Percentiles rank a stretch among this genome's conserved stretches.
Conservation (phyloP, 2,888 invertebrate species). For the Athalia rosae region DNA sequence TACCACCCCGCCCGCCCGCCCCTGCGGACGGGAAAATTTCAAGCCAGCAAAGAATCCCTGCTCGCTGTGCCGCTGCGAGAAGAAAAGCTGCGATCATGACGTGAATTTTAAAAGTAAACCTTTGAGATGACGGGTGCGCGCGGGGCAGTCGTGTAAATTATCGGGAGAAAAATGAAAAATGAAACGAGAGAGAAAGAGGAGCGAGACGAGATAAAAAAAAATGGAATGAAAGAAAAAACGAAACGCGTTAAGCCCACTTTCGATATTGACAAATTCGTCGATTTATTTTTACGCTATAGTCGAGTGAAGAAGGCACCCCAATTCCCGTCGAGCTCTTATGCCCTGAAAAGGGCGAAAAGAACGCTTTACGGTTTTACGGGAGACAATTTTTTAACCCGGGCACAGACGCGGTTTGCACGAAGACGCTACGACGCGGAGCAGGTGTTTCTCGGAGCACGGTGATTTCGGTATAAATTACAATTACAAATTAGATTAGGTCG, state of each 20-base stretch:
- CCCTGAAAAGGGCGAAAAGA: neutral
- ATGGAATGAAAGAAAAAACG: neutral
- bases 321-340: neutral
- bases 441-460: constrained; percentile 42
- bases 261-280: constrained; percentile 40
- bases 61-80: constrained; percentile 2
- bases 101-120: constrained; percentile 23
- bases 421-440: constrained; percentile 27
- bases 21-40: constrained; percentile 12
- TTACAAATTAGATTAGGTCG: constrained; percentile 47
- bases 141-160: neutral
- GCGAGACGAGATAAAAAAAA: neutral
- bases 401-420: neutral
- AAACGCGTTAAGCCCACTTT: constrained; percentile 26
- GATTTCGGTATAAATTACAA: constrained; percentile 47
- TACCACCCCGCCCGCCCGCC: too few species aligned
- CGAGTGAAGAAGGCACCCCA: constrained; percentile 13
- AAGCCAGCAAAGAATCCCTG: constrained; percentile 11
- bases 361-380: constrained; percentile 33
- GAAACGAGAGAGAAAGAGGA: neutral
- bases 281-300: constrained; percentile 26
- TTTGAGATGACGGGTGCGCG: neutral
- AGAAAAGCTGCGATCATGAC: neutral
- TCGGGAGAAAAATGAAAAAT: neutral
- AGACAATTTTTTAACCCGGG: constrained; percentile 40